phyloP scores from a whole-genome alignment of 2,113 vertebrate species.

The Oenanthe oenanthe region DNA sequence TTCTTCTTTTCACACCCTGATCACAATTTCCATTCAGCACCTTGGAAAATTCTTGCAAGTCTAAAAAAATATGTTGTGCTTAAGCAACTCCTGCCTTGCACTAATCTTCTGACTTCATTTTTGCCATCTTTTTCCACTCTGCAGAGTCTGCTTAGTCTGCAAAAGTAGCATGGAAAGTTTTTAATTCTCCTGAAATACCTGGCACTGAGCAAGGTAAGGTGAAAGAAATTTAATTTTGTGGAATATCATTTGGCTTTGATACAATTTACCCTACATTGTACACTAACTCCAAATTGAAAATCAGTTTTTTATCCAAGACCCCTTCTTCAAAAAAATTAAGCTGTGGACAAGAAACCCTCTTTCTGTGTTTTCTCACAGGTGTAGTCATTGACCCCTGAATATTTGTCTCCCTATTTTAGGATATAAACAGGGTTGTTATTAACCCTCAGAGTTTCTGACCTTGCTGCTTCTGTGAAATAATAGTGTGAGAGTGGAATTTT shows the following conservation, averaged over 20 bases:
- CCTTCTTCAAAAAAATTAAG: neutral
- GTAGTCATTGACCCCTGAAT: neutral
- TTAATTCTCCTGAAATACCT: constrained; percentile 20
- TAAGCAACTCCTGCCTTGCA: neutral
- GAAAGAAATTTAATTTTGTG: constrained; percentile 7
- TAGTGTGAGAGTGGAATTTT: constrained; percentile 44
- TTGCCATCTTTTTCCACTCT: neutral
- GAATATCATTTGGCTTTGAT: constrained; percentile 30
- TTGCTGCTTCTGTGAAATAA: constrained; percentile 37
- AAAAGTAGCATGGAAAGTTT: neutral
- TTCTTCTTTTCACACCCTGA: neutral
- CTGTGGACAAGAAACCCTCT: neutral
- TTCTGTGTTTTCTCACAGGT: neutral
- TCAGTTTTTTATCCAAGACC: neutral
- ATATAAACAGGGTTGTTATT: constrained; percentile 17
- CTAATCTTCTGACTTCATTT: neutral
- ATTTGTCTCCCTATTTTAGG: neutral
- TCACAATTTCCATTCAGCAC: neutral
- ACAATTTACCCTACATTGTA: neutral
- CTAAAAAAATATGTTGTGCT: neutral
- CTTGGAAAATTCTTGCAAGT: neutral
- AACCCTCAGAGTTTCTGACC: constrained; percentile 34
- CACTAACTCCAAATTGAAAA: constrained; percentile 2
- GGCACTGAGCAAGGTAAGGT: neutral
- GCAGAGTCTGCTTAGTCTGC: constrained; percentile 8